Evolutionary conservation across 1,140 invertebrate genomes (phyloP).

Genomic region (Bombus vancouverensis): DNA sequence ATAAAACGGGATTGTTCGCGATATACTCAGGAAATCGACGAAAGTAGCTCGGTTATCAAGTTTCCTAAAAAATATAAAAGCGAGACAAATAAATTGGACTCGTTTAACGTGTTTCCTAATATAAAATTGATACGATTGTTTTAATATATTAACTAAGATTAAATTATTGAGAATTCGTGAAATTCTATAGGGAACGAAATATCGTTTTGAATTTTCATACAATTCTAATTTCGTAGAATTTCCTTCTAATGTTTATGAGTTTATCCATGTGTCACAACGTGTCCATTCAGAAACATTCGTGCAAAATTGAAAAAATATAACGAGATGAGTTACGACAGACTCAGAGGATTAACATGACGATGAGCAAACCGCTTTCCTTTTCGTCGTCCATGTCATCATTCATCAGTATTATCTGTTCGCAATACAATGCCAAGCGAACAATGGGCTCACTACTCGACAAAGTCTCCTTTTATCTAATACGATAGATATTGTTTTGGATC

Average conservation of each 20-base stretch:
- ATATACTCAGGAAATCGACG: background rate
- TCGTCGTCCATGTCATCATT: slow-evolving; percentile 5
- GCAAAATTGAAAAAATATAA: background rate
- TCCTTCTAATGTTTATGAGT: background rate
- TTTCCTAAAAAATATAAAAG: background rate
- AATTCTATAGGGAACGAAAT: background rate
- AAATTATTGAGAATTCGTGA: background rate
- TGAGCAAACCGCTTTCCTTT: slow-evolving; percentile 8
- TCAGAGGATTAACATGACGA: slow-evolving; percentile 26
- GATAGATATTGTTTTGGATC: background rate
- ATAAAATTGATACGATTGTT: background rate
- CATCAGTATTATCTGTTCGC: slow-evolving; percentile 1
- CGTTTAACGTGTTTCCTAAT: background rate
- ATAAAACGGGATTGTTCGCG: slow-evolving; percentile 15
- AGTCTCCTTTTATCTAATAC: background rate
- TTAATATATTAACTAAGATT: background rate
- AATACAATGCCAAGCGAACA: slow-evolving; percentile 3
- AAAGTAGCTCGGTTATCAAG: background rate
- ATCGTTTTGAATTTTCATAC: background rate
- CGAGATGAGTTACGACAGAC: background rate
- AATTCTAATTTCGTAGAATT: background rate
- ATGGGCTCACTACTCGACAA: background rate
- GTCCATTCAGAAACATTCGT: no score
- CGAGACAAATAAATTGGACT: no score
- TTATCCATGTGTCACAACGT: no score